Percentiles rank a stretch among this genome's conserved stretches.
Evolutionary conservation across 2,113 vertebrate genomes (phyloP).

Genomic region (Toxotes chatareus): DNA sequence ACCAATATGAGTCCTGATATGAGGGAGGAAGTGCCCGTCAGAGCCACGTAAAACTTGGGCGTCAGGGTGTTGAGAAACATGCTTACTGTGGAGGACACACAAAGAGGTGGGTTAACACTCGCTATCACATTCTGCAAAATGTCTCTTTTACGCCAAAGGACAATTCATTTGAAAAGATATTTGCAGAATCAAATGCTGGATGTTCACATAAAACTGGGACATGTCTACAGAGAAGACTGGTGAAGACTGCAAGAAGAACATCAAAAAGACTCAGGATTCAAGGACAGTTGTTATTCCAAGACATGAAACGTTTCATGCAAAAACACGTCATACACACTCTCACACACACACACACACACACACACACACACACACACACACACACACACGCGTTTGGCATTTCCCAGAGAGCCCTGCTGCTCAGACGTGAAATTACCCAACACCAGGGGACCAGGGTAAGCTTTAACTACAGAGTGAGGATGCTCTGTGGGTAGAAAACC

Average conservation of each 20-base stretch:
- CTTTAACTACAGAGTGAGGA: not conserved
- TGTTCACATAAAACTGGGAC: constrained; percentile 17
- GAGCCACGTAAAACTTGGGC: constrained; percentile 98
- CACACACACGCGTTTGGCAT: constrained; percentile 29
- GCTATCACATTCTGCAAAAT: not conserved
- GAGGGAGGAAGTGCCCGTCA: constrained; percentile 97
- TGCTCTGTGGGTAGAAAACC: not conserved
- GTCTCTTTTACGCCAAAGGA: not conserved
- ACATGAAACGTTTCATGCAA: constrained; percentile 29
- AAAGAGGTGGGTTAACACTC: constrained; percentile 45
- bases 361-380: too few relatives aligned
- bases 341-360: too few relatives aligned
- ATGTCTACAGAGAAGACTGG: constrained; percentile 8
- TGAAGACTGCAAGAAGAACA: constrained; percentile 21
- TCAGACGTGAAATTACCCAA: constrained; percentile 34
- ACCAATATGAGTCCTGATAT: constrained; percentile 99
- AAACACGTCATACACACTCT: not conserved
- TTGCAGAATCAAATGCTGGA: constrained; percentile 28
- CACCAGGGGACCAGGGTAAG: constrained; percentile 15
- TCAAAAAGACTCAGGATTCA: constrained; percentile 23
- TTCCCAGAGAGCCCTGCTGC: constrained; percentile 43
- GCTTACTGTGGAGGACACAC: constrained; percentile 89
- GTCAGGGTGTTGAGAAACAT: constrained; percentile 99
- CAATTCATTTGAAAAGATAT: not conserved
- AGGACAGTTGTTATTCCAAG: constrained; percentile 33